Percentiles rank a stretch among this genome's conserved stretches.
Evolutionary conservation across 2,113 vertebrate genomes (phyloP).

Genomic region (Laticauda laticaudata): DNA sequence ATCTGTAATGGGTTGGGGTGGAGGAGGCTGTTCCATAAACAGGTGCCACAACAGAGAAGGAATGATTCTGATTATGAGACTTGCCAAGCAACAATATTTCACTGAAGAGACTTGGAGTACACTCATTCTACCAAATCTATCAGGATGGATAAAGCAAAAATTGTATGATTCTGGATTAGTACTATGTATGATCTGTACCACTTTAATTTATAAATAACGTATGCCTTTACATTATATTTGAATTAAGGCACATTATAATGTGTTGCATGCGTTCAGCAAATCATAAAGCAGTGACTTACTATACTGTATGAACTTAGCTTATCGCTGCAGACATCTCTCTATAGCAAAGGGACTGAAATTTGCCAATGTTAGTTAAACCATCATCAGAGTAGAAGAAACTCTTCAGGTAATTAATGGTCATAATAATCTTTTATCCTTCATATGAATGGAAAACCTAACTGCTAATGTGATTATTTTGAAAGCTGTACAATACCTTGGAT

Average conservation of each 20-base stretch:
- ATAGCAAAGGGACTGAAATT: neutral
- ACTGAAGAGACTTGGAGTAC: neutral
- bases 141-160: neutral
- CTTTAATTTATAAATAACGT: neutral
- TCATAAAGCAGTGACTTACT: neutral
- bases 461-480: neutral
- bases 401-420: neutral
- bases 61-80: neutral
- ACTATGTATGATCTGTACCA: neutral
- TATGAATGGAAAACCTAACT: neutral
- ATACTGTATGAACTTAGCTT: neutral
- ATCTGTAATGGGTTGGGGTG: neutral
- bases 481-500: neutral
- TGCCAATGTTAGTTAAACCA: neutral
- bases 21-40: neutral
- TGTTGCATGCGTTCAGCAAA: neutral
- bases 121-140: neutral
- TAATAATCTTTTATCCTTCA: neutral
- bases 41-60: neutral
- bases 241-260: neutral
- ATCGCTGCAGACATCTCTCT: neutral
- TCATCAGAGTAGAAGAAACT: neutral
- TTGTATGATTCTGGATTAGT: neutral
- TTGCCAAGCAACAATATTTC: neutral
- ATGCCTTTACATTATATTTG: neutral